Base-by-base conservation (phyloP, 2,797 vertebrate genomes). In the Semaprochilodus insignis region DNA sequence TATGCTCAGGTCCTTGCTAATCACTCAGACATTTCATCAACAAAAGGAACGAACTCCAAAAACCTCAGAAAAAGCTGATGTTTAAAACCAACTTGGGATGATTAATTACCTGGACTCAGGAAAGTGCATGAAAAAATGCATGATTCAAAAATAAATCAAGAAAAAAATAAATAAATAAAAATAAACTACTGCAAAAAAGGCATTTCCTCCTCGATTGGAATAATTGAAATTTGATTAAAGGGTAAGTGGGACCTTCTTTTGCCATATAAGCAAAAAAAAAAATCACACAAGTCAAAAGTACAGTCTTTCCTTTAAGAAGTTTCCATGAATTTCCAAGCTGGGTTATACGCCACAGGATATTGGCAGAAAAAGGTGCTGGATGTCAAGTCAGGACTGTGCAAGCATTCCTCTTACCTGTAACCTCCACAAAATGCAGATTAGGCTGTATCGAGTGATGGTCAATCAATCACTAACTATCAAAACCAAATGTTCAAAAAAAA, bases 201-300 rank as follows among this genome's bases (percentile, higher is more conserved):
- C 88, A 92, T 91, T 90, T 89, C 90, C 90, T 85, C 81, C 87
- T 90, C 84, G 86, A 66, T 87, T 88, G 87, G 89, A 93, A 92
- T 93, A 93, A 93, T 92, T 93, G 90, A 93, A 93, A 93, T 93
- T 91, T 94, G 92, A 94, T 95, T 93, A 92, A 93, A 93, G 88
- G 89, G 87, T 91, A 92, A 90, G 85, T 76, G 81, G 88, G 92
- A 83, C 82, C 78, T 74, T 90, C 85, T 93, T 93, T 89, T 91
- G 91, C 91, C 79, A 78, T 85, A 84, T 91, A 93, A 93, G 92
- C 93, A 91, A 86, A 93, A 92, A 90, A 86, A 90, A 70, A 59
- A 80, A 87, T 80, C 80, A 87, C 81, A 72, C n/a, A 73, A 90
- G 88, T 86, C 86, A 92, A 92, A 92, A 89, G 89, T 89, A 90